phyloP scores from a whole-genome alignment of 2,888 invertebrate species.

The Tetheella fluctuosa region DNA sequence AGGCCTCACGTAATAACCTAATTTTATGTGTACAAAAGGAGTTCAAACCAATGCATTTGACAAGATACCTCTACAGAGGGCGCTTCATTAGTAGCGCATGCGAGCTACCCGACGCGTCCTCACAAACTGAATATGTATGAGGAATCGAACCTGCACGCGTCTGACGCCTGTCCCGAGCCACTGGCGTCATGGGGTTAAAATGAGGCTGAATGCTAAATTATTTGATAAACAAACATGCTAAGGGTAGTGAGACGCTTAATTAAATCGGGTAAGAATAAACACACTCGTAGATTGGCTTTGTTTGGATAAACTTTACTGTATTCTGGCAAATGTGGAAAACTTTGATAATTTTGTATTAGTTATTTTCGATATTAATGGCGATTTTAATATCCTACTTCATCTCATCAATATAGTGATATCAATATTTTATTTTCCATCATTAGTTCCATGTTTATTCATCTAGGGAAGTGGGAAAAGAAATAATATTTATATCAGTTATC shows the following conservation, averaged over 20 bases:
- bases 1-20: constrained; percentile 47
- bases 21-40: constrained; percentile 52
- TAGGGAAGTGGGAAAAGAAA: constrained; percentile 39
- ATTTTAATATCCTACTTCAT: background rate
- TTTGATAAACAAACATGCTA: constrained; percentile 41
- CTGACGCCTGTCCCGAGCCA: constrained; percentile 59
- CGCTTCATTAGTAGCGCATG: constrained; percentile 54
- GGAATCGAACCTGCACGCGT: constrained; percentile 53
- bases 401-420: background rate
- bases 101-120: constrained; percentile 22
- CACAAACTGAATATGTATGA: constrained; percentile 66
- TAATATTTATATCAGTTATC: constrained; percentile 55
- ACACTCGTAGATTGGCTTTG: background rate
- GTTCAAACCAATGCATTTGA: constrained; percentile 50
- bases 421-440: constrained; percentile 29
- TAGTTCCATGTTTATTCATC: constrained; percentile 41
- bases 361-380: background rate
- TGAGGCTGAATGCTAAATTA: constrained; percentile 31
- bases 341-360: background rate
- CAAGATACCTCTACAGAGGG: constrained; percentile 36
- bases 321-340: background rate
- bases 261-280: constrained; percentile 7
- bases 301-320: background rate
- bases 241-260: constrained; percentile 25
- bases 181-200: constrained; percentile 52